phyloP scores from a whole-genome alignment of 2,113 vertebrate species.

The Setophaga petechia region DNA sequence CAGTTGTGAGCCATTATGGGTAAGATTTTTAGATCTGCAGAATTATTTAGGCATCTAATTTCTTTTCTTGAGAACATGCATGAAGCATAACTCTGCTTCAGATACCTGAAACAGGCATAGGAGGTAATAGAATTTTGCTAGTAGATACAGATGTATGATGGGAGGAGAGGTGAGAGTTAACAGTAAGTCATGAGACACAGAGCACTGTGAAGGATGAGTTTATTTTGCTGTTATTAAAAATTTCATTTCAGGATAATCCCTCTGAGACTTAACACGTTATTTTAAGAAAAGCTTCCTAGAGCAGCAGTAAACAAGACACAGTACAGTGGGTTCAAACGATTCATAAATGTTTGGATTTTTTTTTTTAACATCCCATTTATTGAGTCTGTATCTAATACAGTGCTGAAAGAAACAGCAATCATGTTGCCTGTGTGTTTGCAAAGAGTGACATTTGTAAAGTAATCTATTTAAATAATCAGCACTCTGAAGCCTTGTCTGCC shows the following conservation, averaged over 20 bases:
- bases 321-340: constrained; percentile 27
- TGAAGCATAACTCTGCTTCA: not conserved
- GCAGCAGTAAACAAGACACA: constrained; percentile 52
- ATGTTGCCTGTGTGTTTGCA: constrained; percentile 16
- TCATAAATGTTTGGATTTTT: constrained; percentile 34
- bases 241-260: constrained; percentile 55
- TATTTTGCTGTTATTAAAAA: constrained; percentile 66
- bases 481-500: not conserved
- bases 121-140: not conserved
- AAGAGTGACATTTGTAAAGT: constrained; percentile 37
- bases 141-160: not conserved
- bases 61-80: not conserved
- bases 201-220: constrained; percentile 49
- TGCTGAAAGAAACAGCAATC: constrained; percentile 15
- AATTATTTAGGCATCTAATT: not conserved
- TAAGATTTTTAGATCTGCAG: not conserved
- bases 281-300: constrained; percentile 50
- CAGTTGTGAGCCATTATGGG: not conserved
- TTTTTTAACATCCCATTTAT: constrained; percentile 44
- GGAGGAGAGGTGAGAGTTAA: constrained; percentile 40
- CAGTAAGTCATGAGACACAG: not conserved
- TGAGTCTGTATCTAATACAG: constrained; percentile 25
- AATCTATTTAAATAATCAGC: constrained; percentile 43
- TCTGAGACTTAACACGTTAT: constrained; percentile 52
- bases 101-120: not conserved